A percentile compares a stretch with the other conserved stretches of the same genome.
Evolutionary conservation across 2,797 vertebrate species (phyloP).

Genomic region (Danio choprae): DNA sequence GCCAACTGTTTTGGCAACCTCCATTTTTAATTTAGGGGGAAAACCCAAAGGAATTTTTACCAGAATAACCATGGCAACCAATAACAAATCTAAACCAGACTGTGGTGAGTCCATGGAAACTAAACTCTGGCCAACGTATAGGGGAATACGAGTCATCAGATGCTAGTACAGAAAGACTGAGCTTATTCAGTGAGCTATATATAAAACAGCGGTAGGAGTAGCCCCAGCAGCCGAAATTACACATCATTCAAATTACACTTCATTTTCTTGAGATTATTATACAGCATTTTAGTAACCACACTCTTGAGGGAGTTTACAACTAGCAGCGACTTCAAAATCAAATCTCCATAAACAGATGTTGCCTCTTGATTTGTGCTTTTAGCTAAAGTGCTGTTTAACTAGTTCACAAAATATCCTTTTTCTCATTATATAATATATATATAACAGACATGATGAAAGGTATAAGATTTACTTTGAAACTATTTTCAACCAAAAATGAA

Average conservation of each 20-base stretch:
- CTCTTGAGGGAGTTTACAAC: constrained; percentile 18
- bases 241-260: constrained; percentile 32
- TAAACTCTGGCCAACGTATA: constrained; percentile 35
- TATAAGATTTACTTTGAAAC: background rate
- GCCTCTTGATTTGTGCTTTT: background rate
- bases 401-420: background rate
- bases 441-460: background rate
- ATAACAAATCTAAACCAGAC: constrained; percentile 55
- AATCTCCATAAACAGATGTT: background rate
- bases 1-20: constrained; percentile 38
- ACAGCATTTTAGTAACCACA: constrained; percentile 20
- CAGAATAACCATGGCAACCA: constrained; percentile 48
- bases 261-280: constrained; percentile 32
- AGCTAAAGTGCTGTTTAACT: background rate
- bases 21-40: constrained; percentile 44
- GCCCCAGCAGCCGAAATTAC: constrained; percentile 20
- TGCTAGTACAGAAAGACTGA: constrained; percentile 27
- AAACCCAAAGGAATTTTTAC: constrained; percentile 54
- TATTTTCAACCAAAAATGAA: too few species aligned
- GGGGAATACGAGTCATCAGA: constrained; percentile 36
- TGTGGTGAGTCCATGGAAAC: constrained; percentile 59
- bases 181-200: constrained; percentile 34
- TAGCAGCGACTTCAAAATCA: background rate
- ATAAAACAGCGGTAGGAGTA: constrained; percentile 12
- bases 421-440: background rate